Evolutionary conservation across 2,797 vertebrate species (phyloP).

Genomic region (Rhabdophis nuchalis): DNA sequence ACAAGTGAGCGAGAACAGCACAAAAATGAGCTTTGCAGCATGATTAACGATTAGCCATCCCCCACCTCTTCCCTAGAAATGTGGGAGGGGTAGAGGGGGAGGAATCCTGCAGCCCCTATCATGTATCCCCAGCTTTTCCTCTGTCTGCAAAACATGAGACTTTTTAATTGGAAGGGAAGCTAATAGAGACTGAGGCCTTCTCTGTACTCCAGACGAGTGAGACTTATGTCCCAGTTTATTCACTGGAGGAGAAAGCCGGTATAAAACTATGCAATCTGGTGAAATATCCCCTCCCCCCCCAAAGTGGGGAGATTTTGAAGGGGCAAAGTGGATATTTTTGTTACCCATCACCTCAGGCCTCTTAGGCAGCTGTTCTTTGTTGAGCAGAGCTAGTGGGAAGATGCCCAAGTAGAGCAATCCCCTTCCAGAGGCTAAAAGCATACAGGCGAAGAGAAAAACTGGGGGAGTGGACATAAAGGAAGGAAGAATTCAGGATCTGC

Average conservation of each 20-base stretch:
- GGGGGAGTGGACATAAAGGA: neutral
- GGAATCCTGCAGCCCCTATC: neutral
- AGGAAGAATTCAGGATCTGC: neutral
- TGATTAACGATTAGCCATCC: neutral
- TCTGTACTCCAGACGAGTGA: neutral
- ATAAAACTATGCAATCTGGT: neutral
- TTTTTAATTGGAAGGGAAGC: neutral
- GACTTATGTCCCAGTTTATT: neutral
- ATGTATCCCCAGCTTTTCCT: slow-evolving; percentile 7
- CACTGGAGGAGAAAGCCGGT: neutral
- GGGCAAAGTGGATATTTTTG: neutral
- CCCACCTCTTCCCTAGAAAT: neutral
- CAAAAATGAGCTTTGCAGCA: neutral
- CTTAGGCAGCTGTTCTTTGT: neutral
- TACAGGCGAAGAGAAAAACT: neutral
- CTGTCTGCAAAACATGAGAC: neutral
- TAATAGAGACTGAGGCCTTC: slow-evolving; percentile 14
- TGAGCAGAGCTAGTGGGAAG: neutral
- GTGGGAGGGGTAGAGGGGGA: neutral
- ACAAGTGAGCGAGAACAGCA: neutral
- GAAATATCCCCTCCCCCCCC: neutral
- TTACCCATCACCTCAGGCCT: neutral
- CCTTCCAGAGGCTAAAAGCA: neutral
- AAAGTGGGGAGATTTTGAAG: too few relatives aligned
- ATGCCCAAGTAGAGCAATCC: neutral